A percentile compares a stretch with the other conserved stretches of the same genome.
Evolutionary conservation across 2,888 invertebrate species (phyloP).

Genomic region (Tetheella fluctuosa): DNA sequence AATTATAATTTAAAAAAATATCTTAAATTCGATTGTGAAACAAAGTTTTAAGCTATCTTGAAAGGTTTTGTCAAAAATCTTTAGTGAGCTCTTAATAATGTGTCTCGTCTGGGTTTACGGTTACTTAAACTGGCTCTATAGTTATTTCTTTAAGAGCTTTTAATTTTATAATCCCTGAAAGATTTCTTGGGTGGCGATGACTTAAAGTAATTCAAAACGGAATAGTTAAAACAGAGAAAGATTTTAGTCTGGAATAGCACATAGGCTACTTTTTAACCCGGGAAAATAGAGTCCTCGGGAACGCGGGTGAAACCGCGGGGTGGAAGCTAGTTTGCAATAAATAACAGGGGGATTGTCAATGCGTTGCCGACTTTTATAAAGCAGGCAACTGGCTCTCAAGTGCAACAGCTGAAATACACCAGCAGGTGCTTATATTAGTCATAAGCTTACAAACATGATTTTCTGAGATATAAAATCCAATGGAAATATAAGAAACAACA

Average conservation of each 20-base stretch:
- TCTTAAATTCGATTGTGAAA: neutral
- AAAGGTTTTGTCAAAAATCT: constrained; percentile 6
- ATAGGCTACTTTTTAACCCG: too few relatives aligned
- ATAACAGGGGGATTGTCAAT: too few relatives aligned
- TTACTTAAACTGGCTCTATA: constrained; percentile 9
- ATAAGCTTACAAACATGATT: too few relatives aligned
- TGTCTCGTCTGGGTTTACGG: constrained; percentile 9
- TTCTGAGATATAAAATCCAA: too few relatives aligned
- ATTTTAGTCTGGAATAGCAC: too few relatives aligned
- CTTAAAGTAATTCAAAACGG: neutral
- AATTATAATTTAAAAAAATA: neutral
- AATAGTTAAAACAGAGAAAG: neutral
- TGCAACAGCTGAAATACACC: too few relatives aligned
- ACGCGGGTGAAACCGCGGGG: too few relatives aligned
- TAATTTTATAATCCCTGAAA: constrained; percentile 11
- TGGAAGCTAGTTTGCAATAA: too few relatives aligned
- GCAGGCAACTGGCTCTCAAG: too few relatives aligned
- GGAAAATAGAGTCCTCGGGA: too few relatives aligned
- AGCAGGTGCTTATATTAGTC: neutral
- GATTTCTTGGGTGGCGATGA: constrained; percentile 6
- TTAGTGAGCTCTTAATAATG: constrained; percentile 6
- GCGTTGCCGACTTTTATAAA: too few relatives aligned
- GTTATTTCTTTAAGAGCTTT: constrained; percentile 13
- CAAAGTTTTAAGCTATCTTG: neutral
- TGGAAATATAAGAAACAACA: too few relatives aligned